Evolutionary conservation across 2,113 vertebrate species (phyloP), one percentile per base, ranked within the genome.

Genomic region (Zapornia atra): DNA sequence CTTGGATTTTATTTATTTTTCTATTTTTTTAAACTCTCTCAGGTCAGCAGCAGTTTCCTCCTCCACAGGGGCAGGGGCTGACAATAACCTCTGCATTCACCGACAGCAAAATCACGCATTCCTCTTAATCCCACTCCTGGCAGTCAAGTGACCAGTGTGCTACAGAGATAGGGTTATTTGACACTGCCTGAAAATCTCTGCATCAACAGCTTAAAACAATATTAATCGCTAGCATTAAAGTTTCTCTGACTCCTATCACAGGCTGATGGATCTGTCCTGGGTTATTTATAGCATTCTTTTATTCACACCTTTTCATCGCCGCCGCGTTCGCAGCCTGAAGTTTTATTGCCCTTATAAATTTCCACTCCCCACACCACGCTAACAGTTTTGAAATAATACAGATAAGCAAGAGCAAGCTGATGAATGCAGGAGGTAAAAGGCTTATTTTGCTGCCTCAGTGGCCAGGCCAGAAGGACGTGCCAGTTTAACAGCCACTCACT

Each of bases 301-400:
- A 96, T 95, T 95, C 86, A 59, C 72, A 84, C 65, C 82, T 96
- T 96, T 96, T 95, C 82, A 82, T 72, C 61, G 18, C 57, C 28
- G 40, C 38, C 24, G 66, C 5, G 0, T 50, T 91, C 29, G n/a
- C 44, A 50, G 91, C 85, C 76, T 66, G 73, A 76, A 61, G 65
- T 94, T 96, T 97, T 97, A 97, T 94, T 90, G 93, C 86, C 80
- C 92, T 82, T 97, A 97, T 94, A 96, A 96, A 97, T 96, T 96
- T 82, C 61, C 56, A 31, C 71, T 94, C 92, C 60, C 54, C 82
- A 57, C n/a, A 61, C 53, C 48, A 82, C 36, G 19, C 66, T 70
- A 90, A 75, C 33, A 34, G 91, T 88, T 96, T 63, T 66, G 69
- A 92, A 96, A 86, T 93, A 88, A 88, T 88, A 40, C 34, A 81